Evolutionary conservation across 2,797 vertebrate species (phyloP).

Genomic region (Muraenolepis orangiensis): DNA sequence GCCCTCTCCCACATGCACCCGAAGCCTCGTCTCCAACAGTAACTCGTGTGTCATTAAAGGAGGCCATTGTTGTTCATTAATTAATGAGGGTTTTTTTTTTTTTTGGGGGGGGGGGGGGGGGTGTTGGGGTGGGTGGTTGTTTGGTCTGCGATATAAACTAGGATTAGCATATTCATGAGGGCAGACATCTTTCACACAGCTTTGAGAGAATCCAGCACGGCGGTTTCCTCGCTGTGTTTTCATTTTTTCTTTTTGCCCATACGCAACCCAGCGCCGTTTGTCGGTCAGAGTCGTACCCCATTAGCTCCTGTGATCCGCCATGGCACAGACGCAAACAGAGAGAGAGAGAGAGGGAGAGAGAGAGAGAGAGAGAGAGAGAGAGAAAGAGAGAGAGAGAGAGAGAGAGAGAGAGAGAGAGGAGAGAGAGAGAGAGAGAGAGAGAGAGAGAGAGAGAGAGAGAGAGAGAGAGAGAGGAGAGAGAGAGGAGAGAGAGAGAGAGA

Average conservation of each 20-base stretch:
- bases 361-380: conserved; percentile 15
- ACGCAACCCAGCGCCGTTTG: conserved; percentile 76
- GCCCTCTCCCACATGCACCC: background rate
- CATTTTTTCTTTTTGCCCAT: conserved; percentile 70
- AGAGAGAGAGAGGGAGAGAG: conserved; percentile 14
- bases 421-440: conserved; percentile 20
- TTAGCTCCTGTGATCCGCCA: conserved; percentile 70
- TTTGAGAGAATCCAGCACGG: conserved; percentile 68
- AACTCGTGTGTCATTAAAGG: conserved; percentile 63
- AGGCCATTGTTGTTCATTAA: conserved; percentile 75
- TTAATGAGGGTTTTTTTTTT: conserved; percentile 68
- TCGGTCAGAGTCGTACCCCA: conserved; percentile 64
- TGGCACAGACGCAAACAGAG: conserved; percentile 45
- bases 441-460: conserved; percentile 15
- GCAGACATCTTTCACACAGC: conserved; percentile 77
- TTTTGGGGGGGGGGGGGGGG: too few relatives aligned
- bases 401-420: conserved; percentile 2
- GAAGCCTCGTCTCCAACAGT: conserved; percentile 40
- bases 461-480: conserved; percentile 16
- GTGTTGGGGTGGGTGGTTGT: too few relatives aligned
- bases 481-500: conserved; percentile 10
- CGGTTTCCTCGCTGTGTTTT: conserved; percentile 72
- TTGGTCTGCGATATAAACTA: conserved; percentile 59
- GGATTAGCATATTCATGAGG: conserved; percentile 84
- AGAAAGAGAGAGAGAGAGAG: conserved; percentile 19